Base-by-base conservation (phyloP, 2,797 vertebrate genomes). In the Lagocephalus sceleratus region DNA sequence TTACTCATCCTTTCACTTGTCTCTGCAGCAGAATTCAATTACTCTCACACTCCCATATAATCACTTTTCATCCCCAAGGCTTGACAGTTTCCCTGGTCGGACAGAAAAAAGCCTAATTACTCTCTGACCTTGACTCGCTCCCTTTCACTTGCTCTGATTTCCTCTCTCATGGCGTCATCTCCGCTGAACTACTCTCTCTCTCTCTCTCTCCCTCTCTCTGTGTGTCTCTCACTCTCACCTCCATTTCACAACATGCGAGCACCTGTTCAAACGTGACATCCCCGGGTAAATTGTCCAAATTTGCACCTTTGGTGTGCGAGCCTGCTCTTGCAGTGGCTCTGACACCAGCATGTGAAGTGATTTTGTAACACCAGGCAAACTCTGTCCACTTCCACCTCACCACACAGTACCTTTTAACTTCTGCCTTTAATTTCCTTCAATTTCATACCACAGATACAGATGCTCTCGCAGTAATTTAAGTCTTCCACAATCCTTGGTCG, bases 41-140 rank as follows among this genome's bases (percentile, higher is more conserved):
- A 86, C 82, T 74, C 77, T 70, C 78, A 83, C 81, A 78, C 78
- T 75, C 82, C 77, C 76, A 83, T 78, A 86, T 87, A 89, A 90
- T 90, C 85, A 82, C 83, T 88, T 87, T 87, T 82, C 75, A 81
- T 87, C 85, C 87, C 86, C 71, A 78, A 87, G 86, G 87, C 85
- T 79, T 76, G 83, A 82, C 76, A 75, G 67, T 81, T 85, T 79
- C 82, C 82, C 75, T 65, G 70, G 51, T 84, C 73, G 68, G 79
- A 83, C 75, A 82, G 73, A 75, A 83, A 48, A 74, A 85, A 68
- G 68, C 79, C 84, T 82, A 88, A 88, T 85, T 88, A 88, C 85
- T 87, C 77, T 68, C 73, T 84, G 87, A 87, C 88, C 86, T 90
- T 88, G 81, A 78, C 76, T 71, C 61, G 9, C 58, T 62, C 68